Base-by-base conservation (phyloP, 2,113 vertebrate genomes). In the Ia io region DNA sequence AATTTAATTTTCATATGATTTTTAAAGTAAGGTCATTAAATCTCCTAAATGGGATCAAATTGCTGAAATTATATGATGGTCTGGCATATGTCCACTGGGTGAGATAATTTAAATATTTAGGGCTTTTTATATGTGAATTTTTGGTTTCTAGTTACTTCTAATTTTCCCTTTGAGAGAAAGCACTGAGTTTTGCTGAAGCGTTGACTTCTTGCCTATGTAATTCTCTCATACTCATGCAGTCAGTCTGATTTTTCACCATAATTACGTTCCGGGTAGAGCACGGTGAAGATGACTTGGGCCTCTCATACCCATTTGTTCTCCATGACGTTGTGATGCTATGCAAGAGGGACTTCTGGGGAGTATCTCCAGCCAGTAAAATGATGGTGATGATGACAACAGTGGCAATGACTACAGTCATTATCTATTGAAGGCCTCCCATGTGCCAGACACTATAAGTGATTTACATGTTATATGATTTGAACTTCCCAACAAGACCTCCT, bases 1-100 rank as follows among this genome's bases (percentile, higher is more conserved):
- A 95, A 96, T 93, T 96, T 96, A 95, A 94, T 96, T 96, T 95
- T 95, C 51, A 88, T 92, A 71, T 92, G 42, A 93, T 76, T 96
- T 96, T 96, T 95, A 84, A 92, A 88, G n/a, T 79, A 91, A 96
- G 61, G 59, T 92, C 37, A 90, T 96, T 96, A 94, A 94, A 84
- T 91, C 89, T 93, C 76, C 13, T 92, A 95, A 96, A 96, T 88
- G 88, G 35, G 47, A 93, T 86, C 71, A 96, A 83, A 92, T 90
- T 90, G 28, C 56, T 88, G 30, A 87, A 93, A 96, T 95, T 90
- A 94, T 71, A 37, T 51, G 10, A 74, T 63, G 5, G 6, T 37
- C 37, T 80, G 42, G 51, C 74, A 93, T 96, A 92, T 92, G 88
- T 94, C 88, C 88, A 71, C 61, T 90, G 37, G 44, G 51, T 95